phyloP scores from a whole-genome alignment of 2,797 vertebrate species.

The Poeciliopsis infans region DNA sequence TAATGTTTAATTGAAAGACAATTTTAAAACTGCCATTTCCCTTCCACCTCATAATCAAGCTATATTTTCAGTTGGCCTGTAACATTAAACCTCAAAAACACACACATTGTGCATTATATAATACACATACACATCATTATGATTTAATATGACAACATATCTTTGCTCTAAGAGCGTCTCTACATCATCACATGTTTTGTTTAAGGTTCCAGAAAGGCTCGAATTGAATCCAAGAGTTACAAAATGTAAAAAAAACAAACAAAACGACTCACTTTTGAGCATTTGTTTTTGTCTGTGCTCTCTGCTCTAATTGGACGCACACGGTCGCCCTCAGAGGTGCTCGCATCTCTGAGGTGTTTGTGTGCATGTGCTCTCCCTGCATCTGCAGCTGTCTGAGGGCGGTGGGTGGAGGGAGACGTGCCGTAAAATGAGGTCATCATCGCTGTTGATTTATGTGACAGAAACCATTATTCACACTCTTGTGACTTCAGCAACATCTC shows the following conservation, averaged over 20 bases:
- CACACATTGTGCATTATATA: neutral
- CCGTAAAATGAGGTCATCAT: slow-evolving; percentile 78
- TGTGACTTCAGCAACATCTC: slow-evolving; percentile 64
- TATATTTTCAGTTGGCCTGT: neutral
- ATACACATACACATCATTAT: too few relatives aligned
- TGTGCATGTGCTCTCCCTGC: slow-evolving; percentile 22
- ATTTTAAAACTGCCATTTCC: neutral
- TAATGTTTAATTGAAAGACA: neutral
- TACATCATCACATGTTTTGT: neutral
- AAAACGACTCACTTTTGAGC: slow-evolving; percentile 4
- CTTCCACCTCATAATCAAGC: neutral
- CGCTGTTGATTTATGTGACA: slow-evolving; percentile 77
- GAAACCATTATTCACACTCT: slow-evolving; percentile 71
- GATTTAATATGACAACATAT: neutral
- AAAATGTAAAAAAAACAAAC: neutral
- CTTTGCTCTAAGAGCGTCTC: neutral
- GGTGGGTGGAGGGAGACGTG: slow-evolving; percentile 65
- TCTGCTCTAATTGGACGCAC: slow-evolving; percentile 13
- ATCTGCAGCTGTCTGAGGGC: slow-evolving; percentile 65
- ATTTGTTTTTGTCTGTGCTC: neutral
- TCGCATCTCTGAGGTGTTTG: slow-evolving; percentile 16
- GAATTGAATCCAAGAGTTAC: too few relatives aligned
- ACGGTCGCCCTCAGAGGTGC: slow-evolving; percentile 12
- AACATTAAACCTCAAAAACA: neutral
- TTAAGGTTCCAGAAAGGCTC: neutral